phyloP scores from a whole-genome alignment of 2,797 vertebrate genomes.

The Acanthornis magna region DNA sequence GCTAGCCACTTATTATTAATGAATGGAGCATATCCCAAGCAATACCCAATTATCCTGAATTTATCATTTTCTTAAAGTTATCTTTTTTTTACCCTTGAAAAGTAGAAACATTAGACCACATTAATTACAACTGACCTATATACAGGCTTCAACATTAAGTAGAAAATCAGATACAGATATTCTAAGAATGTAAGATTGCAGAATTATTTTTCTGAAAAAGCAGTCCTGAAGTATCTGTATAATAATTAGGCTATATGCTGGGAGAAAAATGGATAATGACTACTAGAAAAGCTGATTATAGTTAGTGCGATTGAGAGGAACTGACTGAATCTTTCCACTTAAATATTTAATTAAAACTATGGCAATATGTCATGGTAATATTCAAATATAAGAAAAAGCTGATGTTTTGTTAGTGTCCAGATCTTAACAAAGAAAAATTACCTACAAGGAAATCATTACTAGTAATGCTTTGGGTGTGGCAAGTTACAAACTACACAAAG shows the following conservation, averaged over 20 bases:
- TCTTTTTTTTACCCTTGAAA: not conserved
- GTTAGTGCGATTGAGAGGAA: not conserved
- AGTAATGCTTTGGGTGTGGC: not conserved
- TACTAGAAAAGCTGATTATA: not conserved
- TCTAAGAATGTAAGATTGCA: not conserved
- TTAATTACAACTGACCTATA: not conserved
- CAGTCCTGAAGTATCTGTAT: not conserved
- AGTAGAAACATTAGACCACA: not conserved
- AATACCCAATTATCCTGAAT: not conserved
- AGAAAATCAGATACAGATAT: not conserved
- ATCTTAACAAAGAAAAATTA: not conserved
- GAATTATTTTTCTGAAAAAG: not conserved
- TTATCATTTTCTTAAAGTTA: not conserved
- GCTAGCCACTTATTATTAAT: not conserved
- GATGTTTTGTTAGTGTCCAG: not conserved
- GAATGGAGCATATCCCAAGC: not conserved
- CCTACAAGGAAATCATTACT: not conserved
- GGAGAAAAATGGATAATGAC: not conserved
- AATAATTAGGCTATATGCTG: not conserved
- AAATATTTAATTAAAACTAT: not conserved
- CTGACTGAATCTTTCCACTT: not conserved
- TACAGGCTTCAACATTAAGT: not conserved
- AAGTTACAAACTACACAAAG: not conserved
- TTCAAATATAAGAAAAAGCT: not conserved
- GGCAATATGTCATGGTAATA: not conserved